Base-by-base conservation (phyloP, 2,113 vertebrate species). In the Pangasianodon hypophthalmus region DNA sequence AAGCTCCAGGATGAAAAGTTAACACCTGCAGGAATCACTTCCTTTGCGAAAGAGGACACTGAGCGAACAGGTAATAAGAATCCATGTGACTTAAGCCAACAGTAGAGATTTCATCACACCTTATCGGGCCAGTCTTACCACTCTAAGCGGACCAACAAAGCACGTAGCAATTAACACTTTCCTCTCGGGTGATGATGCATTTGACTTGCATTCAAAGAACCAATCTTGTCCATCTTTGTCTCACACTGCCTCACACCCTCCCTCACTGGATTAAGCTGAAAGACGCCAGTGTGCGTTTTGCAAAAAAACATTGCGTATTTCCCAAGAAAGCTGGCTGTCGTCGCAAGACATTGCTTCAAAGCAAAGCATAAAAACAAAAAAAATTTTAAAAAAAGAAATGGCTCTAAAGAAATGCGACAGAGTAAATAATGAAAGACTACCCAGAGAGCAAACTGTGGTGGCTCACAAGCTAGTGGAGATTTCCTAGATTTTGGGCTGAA, bases 61-160 rank as follows among this genome's bases (percentile, higher is more conserved):
- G 73, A 67, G 26, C 37, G n/a, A 88, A 58, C 41, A 85, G 90
- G 90, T 88, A 88, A 90, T 37, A 85, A 87, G 89, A 92, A n/a
- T 21, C 71, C 54, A 81, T 54, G 84, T 88, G 90, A 91, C 87
- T 87, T 29, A 62, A 83, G 69, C 67, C 60, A 87, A 54, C 56
- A 83, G 58, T 48, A 60, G 32, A 88, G 32, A 91, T 91, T 91
- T 91, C 88, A 87, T 90, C 91, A 91, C 60, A 91, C 50, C 91
- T 71, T 10, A 84, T 62, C 88, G 1, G 10, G 90, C 91, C 90
- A 85, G 90, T 91, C 80, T 11, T 54, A 75, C 91, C n/a, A 16
- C 91, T 90, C 18, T 1, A 60, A 41, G 69, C 87, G 86, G 48
- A 88, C 41, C 1, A 19, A 48, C 82, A 88, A 88, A 58, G 75